These are phyloP conservation scores for Copidosoma aretas DNA, from an alignment of 2,888 invertebrate species.

Conservation along the genomic window DNA sequence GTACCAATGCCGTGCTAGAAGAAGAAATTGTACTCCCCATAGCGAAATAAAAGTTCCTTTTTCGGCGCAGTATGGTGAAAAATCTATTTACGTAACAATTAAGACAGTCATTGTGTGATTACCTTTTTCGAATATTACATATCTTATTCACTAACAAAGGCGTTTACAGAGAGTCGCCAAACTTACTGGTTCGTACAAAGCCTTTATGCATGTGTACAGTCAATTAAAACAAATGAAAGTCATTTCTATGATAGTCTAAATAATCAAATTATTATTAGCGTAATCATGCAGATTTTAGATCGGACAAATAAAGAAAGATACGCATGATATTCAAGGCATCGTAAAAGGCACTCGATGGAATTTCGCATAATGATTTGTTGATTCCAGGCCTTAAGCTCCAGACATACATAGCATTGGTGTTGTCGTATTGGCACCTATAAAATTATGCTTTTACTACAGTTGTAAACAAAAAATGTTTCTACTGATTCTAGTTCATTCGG, in stretches of 20 bases:
- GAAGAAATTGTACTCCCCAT: no score
- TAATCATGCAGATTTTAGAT: background rate
- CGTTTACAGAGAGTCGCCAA: background rate
- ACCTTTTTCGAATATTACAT: background rate
- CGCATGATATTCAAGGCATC: slow-evolving; percentile 14
- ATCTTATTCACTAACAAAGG: background rate
- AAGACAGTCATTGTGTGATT: background rate
- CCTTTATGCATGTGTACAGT: background rate
- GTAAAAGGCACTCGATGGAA: background rate
- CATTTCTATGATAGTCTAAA: no score
- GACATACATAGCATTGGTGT: background rate
- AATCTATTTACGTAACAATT: background rate
- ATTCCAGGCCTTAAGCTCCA: background rate
- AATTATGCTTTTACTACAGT: background rate
- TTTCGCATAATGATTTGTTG: background rate
- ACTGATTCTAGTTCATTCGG: background rate
- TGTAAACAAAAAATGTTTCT: slow-evolving; percentile 1
- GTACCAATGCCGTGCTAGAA: no score
- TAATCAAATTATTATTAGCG: background rate
- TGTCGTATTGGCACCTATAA: background rate
- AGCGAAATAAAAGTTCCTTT: no score
- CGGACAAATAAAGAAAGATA: background rate
- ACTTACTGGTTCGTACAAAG: background rate
- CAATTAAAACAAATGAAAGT: background rate
- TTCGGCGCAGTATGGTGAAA: no score